phyloP scores from a whole-genome alignment of 2,113 vertebrate species.

The Ptychochromis oligacanthus region DNA sequence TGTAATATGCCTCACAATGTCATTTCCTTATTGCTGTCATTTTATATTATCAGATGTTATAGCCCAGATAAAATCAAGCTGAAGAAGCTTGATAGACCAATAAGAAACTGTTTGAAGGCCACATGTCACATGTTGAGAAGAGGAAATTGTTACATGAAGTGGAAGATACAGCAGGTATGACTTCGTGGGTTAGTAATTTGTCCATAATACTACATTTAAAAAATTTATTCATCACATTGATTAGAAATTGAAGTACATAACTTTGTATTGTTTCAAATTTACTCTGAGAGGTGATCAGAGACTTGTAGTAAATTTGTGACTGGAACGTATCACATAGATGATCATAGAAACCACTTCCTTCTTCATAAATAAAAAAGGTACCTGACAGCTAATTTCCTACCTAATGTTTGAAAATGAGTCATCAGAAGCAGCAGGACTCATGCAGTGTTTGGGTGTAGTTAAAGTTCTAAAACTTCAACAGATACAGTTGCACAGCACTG shows the following conservation, averaged over 20 bases:
- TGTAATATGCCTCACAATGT: no score
- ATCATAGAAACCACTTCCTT: background rate
- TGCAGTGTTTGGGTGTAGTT: accelerated
- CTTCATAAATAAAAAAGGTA: background rate
- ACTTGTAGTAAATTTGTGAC: background rate
- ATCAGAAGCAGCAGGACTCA: background rate
- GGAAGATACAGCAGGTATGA: background rate
- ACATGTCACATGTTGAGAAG: background rate
- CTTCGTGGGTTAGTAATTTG: no score
- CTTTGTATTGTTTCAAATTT: background rate
- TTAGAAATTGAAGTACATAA: no score
- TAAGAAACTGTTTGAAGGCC: background rate
- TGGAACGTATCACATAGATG: background rate
- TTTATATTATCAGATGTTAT: background rate
- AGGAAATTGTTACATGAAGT: background rate
- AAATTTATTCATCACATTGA: no score
- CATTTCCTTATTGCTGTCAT: background rate
- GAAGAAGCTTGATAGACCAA: background rate
- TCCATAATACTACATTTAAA: background rate
- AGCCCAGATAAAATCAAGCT: background rate
- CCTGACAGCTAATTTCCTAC: background rate
- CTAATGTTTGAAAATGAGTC: background rate
- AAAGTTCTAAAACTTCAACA: accelerated
- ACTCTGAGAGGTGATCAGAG: background rate
- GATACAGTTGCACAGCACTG: background rate